A percentile compares a stretch with the other conserved stretches of the same genome.
Evolutionary conservation across 2,888 invertebrate genomes (phyloP).

Genomic region (Drosophila nr. perissopoda): DNA sequence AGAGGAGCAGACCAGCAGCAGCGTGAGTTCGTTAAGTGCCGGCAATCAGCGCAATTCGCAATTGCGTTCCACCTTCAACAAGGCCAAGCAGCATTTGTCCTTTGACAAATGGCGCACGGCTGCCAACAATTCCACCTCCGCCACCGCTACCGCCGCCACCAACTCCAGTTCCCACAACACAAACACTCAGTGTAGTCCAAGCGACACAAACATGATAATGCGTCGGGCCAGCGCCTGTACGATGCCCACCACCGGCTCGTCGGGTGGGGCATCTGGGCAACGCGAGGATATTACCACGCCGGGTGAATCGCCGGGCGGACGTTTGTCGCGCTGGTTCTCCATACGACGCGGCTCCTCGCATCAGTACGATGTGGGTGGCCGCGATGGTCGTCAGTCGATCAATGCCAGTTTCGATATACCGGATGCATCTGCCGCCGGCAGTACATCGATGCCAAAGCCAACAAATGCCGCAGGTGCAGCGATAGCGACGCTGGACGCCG

Average conservation of each 20-base stretch:
- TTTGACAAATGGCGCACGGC: constrained; percentile 90
- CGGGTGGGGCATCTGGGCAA: constrained; percentile 53
- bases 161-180: neutral
- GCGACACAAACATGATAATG: constrained; percentile 67
- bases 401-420: constrained; percentile 82
- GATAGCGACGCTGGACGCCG: constrained; percentile 52
- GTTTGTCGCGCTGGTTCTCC: constrained; percentile 95
- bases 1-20: constrained; percentile 80
- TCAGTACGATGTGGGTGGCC: constrained; percentile 90
- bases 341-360: constrained; percentile 92
- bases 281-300: constrained; percentile 85
- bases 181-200: constrained; percentile 32
- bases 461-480: constrained; percentile 1
- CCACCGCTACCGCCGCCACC: constrained; percentile 16
- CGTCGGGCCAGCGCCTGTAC: constrained; percentile 78
- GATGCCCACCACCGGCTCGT: constrained; percentile 57
- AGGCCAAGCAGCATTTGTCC: constrained; percentile 91
- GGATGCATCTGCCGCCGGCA: constrained; percentile 63
- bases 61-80: constrained; percentile 92
- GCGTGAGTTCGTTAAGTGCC: constrained; percentile 81
- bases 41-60: constrained; percentile 89
- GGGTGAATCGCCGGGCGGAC: constrained; percentile 90
- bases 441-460: constrained; percentile 8
- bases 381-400: constrained; percentile 83
- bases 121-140: constrained; percentile 73